These are phyloP conservation scores for Oncorhynchus gorbuscha DNA, from an alignment of 2,113 vertebrate genomes.

Conservation along the genomic window DNA sequence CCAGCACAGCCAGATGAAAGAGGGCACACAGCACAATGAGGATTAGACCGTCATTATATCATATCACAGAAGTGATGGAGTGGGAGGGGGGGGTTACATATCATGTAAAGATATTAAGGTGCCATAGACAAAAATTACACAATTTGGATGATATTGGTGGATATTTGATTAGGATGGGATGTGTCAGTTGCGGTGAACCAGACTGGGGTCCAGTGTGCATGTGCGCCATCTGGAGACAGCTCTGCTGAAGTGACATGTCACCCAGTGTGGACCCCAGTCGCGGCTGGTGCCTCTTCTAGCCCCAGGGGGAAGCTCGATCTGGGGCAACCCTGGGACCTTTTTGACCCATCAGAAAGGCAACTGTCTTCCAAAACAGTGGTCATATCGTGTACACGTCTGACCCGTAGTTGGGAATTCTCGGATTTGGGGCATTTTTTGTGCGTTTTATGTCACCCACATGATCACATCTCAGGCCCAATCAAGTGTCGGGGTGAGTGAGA, in stretches of 20 bases:
- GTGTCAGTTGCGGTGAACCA: too few relatives aligned
- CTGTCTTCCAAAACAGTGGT: slow-evolving; percentile 54
- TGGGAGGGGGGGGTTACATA: background rate
- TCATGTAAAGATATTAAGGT: background rate
- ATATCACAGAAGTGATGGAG: too few relatives aligned
- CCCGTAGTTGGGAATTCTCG: slow-evolving; percentile 58
- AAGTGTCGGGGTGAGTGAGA: slow-evolving; percentile 62
- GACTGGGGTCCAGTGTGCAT: background rate
- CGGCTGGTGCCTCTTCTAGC: slow-evolving; percentile 18
- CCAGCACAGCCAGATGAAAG: too few relatives aligned
- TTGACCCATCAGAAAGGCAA: slow-evolving; percentile 48
- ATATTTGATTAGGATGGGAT: too few relatives aligned
- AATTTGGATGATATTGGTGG: background rate
- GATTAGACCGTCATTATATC: too few relatives aligned
- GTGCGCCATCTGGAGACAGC: background rate
- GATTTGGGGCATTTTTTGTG: slow-evolving; percentile 65
- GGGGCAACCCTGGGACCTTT: slow-evolving; percentile 54
- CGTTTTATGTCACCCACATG: slow-evolving; percentile 49
- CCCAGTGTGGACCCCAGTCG: slow-evolving; percentile 29
- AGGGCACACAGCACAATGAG: too few relatives aligned
- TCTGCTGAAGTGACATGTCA: slow-evolving; percentile 34
- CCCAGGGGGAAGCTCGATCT: slow-evolving; percentile 66
- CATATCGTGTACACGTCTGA: slow-evolving; percentile 58
- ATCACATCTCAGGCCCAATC: slow-evolving; percentile 76
- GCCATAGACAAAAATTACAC: background rate